These are phyloP conservation scores for Spinus olivaceus DNA, from an alignment of 2,797 vertebrate species.

Conservation along the genomic window DNA sequence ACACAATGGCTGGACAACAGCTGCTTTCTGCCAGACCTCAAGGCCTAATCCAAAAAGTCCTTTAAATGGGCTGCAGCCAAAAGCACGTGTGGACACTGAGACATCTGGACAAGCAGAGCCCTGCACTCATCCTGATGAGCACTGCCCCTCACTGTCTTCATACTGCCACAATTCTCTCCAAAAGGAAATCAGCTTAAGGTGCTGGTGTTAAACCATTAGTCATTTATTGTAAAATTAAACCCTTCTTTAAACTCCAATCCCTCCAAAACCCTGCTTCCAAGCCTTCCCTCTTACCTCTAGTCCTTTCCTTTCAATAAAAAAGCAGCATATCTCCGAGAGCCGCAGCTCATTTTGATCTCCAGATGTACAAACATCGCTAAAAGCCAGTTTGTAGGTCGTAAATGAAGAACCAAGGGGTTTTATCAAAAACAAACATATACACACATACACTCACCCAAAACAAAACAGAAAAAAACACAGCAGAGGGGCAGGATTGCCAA, in stretches of 20 bases:
- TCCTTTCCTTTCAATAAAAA: constrained; percentile 61
- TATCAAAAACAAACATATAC: constrained; percentile 52
- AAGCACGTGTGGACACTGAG: not conserved
- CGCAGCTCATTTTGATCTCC: constrained; percentile 8
- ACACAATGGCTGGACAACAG: constrained; percentile 16
- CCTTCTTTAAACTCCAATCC: constrained; percentile 1
- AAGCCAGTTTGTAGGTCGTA: constrained; percentile 58
- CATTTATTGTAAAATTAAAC: constrained; percentile 40
- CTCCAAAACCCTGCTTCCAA: constrained; percentile 6
- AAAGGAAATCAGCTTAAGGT: not conserved
- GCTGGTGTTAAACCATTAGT: not conserved
- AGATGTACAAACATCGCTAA: constrained; percentile 64
- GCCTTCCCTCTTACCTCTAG: not conserved
- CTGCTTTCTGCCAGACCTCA: constrained; percentile 16
- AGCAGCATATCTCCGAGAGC: not conserved
- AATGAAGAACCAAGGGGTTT: constrained; percentile 52
- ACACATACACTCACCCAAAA: not conserved
- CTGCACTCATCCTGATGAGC: not conserved
- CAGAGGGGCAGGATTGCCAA: constrained; percentile 17
- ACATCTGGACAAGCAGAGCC: constrained; percentile 8
- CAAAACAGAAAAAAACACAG: constrained; percentile 2
- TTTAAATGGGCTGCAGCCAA: not conserved
- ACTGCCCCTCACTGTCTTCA: not conserved
- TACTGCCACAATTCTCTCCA: not conserved
- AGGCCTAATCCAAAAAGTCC: constrained; percentile 4